Conservation (phyloP, 2,113 vertebrate species). For the Poicephalus meyeri region DNA sequence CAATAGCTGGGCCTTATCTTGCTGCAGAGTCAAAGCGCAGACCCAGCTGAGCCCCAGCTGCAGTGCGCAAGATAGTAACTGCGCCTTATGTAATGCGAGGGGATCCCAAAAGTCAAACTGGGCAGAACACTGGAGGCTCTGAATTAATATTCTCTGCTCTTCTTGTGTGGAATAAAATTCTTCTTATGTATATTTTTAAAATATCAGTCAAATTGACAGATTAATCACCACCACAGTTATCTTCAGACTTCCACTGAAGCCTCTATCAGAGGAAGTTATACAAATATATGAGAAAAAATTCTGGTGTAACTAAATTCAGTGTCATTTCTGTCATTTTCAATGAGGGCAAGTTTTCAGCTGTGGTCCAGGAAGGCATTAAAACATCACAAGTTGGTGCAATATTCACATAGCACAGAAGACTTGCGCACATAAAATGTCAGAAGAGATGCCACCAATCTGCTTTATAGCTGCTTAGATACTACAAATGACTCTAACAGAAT, state of each 20-base stretch:
- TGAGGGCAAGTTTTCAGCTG: neutral
- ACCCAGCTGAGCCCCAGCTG: neutral
- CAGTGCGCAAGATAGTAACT: neutral
- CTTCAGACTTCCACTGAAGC: neutral
- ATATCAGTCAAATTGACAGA: neutral
- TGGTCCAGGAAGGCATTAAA: neutral
- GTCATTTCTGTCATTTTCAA: conserved; percentile 1
- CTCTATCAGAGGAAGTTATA: neutral
- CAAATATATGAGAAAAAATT: neutral
- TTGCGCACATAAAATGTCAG: neutral
- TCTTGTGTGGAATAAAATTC: neutral
- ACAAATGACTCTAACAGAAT: conserved; percentile 11
- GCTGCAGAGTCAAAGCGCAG: neutral
- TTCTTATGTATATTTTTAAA: neutral
- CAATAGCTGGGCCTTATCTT: neutral
- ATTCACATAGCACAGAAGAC: neutral
- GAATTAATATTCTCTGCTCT: neutral
- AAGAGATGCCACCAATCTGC: conserved; percentile 7
- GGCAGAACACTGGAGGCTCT: neutral
- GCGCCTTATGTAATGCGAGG: neutral
- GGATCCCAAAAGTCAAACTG: neutral
- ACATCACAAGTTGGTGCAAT: neutral
- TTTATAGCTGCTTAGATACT: conserved; percentile 20
- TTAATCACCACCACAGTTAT: neutral
- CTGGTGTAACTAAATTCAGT: neutral